Percentiles rank a stretch among this genome's conserved stretches.
These are phyloP conservation scores for Caranx melampygus DNA, from an alignment of 2,113 vertebrate genomes.

Conservation along the genomic window DNA sequence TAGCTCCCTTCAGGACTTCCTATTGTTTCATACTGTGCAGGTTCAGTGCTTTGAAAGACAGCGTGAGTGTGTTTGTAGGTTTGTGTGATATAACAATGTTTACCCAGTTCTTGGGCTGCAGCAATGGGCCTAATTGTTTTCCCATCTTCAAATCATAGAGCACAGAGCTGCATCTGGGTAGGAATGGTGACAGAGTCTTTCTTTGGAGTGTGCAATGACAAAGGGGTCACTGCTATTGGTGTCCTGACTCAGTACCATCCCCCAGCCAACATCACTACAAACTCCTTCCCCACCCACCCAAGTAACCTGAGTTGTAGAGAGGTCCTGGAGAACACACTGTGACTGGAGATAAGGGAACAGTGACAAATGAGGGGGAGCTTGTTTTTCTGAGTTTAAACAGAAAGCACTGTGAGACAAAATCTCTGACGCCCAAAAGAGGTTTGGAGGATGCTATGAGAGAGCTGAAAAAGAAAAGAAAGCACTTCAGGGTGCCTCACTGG, in stretches of 20 bases:
- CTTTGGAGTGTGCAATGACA: not conserved
- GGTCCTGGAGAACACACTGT: slow-evolving; percentile 69
- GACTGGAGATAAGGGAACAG: slow-evolving; percentile 74
- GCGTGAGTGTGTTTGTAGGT: not conserved
- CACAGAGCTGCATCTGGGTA: not conserved
- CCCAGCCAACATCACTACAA: not conserved
- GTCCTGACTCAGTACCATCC: slow-evolving; percentile 26
- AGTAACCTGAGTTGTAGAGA: slow-evolving; percentile 74
- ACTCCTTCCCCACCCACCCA: slow-evolving; percentile 16
- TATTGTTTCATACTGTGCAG: not conserved
- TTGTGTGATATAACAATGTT: not conserved
- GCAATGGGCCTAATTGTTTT: slow-evolving; percentile 3
- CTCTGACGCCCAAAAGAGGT: slow-evolving; percentile 45
- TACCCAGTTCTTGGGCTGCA: not conserved
- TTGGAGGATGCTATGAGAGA: slow-evolving; percentile 26
- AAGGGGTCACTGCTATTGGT: slow-evolving; percentile 49
- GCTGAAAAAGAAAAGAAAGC: not conserved
- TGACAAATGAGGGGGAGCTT: slow-evolving; percentile 73
- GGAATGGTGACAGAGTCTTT: slow-evolving; percentile 32
- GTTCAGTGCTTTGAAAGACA: not conserved
- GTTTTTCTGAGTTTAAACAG: slow-evolving; percentile 62
- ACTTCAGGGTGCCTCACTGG: not conserved
- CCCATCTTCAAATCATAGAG: slow-evolving; percentile 10
- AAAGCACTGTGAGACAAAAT: slow-evolving; percentile 55
- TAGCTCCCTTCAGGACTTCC: not conserved